Base-by-base conservation (phyloP, 2,797 vertebrate species). In the Liasis olivaceus region DNA sequence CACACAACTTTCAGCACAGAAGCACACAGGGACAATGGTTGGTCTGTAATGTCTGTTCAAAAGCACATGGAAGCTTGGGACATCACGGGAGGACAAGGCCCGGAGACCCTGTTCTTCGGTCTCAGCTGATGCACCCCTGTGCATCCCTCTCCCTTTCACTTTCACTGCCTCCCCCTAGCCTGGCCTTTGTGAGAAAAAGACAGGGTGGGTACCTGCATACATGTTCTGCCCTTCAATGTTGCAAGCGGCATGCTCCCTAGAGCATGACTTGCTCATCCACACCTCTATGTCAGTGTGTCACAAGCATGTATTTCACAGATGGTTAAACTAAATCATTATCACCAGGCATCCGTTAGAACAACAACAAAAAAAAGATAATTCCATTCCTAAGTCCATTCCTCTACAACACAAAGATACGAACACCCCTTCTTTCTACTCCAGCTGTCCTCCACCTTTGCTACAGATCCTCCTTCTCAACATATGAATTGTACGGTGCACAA, bases 261-360 rank as follows among this genome's bases (percentile, higher is more conserved):
- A 97, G 97, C 95, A 93, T 58, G 95, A 95, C 96, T 94, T 94
- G 93, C 90, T 97, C 94, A 92, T 96, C 91, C 56, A 0, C 94
- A 97, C 97, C 97, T 96, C 96, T 96, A 96, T 97, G 96, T 96
- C 95, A 94, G 92, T 96, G 95, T 97, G 96, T 97, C 89, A 96
- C 97, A 97, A 97, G 98, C 97, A 96, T 96, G 96, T 94, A 98
- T 98, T 98, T 98, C 98, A 98, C 95, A 98, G 98, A 98, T 98
- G 97, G 98, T 98, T 98, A 98, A 97, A 97, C 97, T 94, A 96
- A 97, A 98, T 98, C 97, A 98, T 98, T 98, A 98, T 97, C 97
- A 97, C 94, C 91, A 91, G 96, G 96, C 96, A 92, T 96, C 98
- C 96, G 95, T 97, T 98, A 98, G 96, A 96, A 95, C 96, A 97